Conservation (phyloP, 2,888 invertebrate species). For the Pandemis heparana region DNA sequence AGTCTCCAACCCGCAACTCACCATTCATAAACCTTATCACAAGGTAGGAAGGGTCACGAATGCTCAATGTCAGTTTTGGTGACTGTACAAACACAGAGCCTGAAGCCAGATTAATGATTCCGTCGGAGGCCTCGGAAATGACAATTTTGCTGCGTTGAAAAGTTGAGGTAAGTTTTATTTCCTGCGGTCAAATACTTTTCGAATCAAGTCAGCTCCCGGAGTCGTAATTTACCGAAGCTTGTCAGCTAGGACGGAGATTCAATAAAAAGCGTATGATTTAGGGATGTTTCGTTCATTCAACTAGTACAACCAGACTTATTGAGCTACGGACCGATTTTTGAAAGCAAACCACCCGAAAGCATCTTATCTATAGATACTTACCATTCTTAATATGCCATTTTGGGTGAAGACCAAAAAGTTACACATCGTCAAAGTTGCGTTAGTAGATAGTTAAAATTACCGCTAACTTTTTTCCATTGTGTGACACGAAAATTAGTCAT, state of each 20-base stretch:
- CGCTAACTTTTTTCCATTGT: too few species aligned
- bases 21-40: background rate
- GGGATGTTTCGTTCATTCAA: background rate
- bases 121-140: slow-evolving; percentile 18
- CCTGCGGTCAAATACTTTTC: slow-evolving; percentile 17
- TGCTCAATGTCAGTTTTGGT: background rate
- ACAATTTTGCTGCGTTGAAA: slow-evolving; percentile 30
- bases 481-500: too few species aligned
- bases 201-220: slow-evolving; percentile 4
- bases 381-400: too few species aligned
- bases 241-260: background rate
- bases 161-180: slow-evolving; percentile 26
- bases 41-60: background rate
- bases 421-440: too few species aligned
- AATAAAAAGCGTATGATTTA: background rate
- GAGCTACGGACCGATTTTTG: too few species aligned
- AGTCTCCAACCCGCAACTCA: background rate
- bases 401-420: too few species aligned
- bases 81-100: slow-evolving; percentile 12
- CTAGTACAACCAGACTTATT: background rate
- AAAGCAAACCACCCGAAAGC: too few species aligned
- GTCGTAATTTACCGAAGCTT: slow-evolving; percentile 7
- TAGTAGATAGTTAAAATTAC: too few species aligned
- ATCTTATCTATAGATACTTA: too few species aligned
- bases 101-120: slow-evolving; percentile 37